These are phyloP conservation scores for Anarhynchus alexandrinus DNA, from an alignment of 2,113 vertebrate genomes.

Conservation along the genomic window DNA sequence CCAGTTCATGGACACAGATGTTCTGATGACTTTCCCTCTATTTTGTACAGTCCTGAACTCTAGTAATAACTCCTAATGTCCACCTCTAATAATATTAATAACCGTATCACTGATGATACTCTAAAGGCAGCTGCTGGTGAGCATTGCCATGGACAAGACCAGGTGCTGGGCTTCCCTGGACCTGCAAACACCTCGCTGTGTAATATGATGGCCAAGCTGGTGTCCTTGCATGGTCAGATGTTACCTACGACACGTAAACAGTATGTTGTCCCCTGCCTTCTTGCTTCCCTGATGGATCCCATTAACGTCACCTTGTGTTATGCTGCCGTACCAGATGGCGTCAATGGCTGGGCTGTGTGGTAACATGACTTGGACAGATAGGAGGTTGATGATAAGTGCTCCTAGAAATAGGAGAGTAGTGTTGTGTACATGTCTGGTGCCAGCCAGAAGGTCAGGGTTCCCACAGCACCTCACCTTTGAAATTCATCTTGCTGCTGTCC, in stretches of 20 bases:
- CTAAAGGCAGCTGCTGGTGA: background rate
- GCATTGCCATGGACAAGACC: background rate
- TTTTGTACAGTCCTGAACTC: background rate
- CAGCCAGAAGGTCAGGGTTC: background rate
- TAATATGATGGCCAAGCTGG: background rate
- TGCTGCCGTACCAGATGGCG: fast-evolving
- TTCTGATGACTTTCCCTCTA: background rate
- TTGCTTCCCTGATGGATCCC: background rate
- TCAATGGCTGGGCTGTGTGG: background rate
- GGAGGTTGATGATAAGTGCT: background rate
- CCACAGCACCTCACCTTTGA: background rate
- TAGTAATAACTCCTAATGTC: background rate
- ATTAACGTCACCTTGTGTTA: background rate
- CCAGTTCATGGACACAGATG: background rate
- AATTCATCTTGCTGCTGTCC: background rate
- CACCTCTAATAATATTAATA: background rate
- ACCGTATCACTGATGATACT: background rate
- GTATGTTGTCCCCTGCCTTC: background rate
- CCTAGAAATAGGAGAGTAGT: background rate
- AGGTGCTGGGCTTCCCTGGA: background rate
- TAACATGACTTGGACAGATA: background rate
- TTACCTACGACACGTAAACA: background rate
- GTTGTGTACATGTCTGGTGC: background rate
- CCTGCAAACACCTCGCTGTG: background rate
- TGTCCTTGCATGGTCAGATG: background rate